phyloP scores from a whole-genome alignment of 2,113 vertebrate genomes.

The Myrmophylax atrothorax region DNA sequence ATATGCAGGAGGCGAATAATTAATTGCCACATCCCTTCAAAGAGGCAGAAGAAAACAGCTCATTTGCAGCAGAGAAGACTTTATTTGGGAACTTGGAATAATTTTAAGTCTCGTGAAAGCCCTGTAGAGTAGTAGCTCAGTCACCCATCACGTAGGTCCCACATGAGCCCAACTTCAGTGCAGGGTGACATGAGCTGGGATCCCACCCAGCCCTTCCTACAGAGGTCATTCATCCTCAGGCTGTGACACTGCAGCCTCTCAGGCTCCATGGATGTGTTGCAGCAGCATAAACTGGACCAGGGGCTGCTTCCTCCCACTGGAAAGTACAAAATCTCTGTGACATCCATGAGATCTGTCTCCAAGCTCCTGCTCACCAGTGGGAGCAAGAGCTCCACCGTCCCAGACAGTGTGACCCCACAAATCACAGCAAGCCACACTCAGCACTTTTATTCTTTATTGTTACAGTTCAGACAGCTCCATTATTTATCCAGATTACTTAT shows the following conservation, averaged over 20 bases:
- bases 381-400: background rate
- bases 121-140: background rate
- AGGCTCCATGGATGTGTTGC: background rate
- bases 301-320: background rate
- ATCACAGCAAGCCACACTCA: slow-evolving; percentile 52
- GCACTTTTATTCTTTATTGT: slow-evolving; percentile 68
- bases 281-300: background rate
- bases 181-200: background rate
- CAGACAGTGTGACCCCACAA: slow-evolving; percentile 37
- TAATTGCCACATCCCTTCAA: background rate
- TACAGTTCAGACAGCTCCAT: slow-evolving; percentile 64
- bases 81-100: background rate
- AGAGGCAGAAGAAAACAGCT: background rate
- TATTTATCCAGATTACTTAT: slow-evolving; percentile 65
- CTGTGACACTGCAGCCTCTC: background rate
- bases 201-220: background rate
- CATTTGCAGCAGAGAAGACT: background rate
- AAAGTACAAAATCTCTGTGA: background rate
- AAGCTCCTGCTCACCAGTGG: background rate
- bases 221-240: background rate
- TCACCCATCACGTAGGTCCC: accelerated
- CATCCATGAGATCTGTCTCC: accelerated
- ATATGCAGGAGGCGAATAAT: background rate
- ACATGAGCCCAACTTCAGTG: accelerated
- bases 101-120: background rate